Percentiles rank a stretch among this genome's conserved stretches.
Evolutionary conservation across 2,797 vertebrate genomes (phyloP).

Genomic region (Avahi laniger): DNA sequence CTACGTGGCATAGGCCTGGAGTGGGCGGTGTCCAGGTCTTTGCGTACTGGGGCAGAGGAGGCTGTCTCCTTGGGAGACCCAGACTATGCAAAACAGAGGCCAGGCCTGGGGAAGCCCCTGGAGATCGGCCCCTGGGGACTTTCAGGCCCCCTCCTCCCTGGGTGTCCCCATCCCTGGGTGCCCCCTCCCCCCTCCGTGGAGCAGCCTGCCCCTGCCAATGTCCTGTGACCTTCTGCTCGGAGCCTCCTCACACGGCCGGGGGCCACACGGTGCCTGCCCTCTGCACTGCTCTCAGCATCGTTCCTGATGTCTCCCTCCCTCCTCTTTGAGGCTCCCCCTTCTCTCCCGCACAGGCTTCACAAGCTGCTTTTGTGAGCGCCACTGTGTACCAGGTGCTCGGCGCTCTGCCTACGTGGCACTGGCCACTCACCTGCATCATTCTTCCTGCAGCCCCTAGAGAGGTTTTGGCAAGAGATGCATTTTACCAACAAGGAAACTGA

Average conservation of each 20-base stretch:
- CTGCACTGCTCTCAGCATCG: accelerated
- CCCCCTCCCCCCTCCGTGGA: neutral
- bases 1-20: neutral
- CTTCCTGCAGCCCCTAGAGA: neutral
- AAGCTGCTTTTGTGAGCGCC: neutral
- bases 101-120: neutral
- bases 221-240: neutral
- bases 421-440: accelerated
- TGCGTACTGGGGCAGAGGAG: neutral
- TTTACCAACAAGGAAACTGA: neutral
- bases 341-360: neutral
- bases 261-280: neutral
- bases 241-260: accelerated
- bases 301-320: neutral
- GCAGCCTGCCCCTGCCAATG: neutral
- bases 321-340: neutral
- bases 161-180: neutral
- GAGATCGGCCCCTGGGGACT: neutral
- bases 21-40: neutral
- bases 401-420: neutral
- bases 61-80: neutral
- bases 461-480: neutral
- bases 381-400: accelerated
- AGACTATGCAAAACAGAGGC: constrained; percentile 47
- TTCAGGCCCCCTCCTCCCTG: neutral